phyloP scores from a whole-genome alignment of 2,113 vertebrate genomes.

The Glareola pratincola region DNA sequence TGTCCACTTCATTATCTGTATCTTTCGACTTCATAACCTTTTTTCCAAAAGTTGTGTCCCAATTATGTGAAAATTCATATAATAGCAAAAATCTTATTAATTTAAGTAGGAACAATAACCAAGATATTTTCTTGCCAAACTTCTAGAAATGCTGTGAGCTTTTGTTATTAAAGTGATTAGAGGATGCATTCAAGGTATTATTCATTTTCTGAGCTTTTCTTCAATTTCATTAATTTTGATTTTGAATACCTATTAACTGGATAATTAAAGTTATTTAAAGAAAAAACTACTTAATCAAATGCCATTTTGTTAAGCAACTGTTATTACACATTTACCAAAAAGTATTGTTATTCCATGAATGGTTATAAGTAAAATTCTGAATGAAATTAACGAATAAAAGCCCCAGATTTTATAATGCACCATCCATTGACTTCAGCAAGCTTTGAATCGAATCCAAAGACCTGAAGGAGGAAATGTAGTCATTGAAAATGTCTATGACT shows the following conservation, averaged over 20 bases:
- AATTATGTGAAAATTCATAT: neutral
- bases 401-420: neutral
- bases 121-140: neutral
- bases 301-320: neutral
- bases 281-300: neutral
- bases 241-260: neutral
- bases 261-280: neutral
- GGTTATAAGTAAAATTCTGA: neutral
- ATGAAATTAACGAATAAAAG: neutral
- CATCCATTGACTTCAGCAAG: neutral
- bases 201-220: neutral
- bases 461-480: neutral
- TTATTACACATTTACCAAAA: neutral
- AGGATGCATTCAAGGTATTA: neutral
- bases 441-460: neutral
- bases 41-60: neutral
- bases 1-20: neutral
- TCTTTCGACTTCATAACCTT: neutral
- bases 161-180: conserved; percentile 6
- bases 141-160: neutral
- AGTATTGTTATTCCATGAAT: neutral
- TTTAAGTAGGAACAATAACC: neutral
- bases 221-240: neutral
- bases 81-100: neutral
- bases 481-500: conserved; percentile 17